Evolutionary conservation across 2,888 invertebrate species (phyloP).

Genomic region (Drosophila fulvimacula): DNA sequence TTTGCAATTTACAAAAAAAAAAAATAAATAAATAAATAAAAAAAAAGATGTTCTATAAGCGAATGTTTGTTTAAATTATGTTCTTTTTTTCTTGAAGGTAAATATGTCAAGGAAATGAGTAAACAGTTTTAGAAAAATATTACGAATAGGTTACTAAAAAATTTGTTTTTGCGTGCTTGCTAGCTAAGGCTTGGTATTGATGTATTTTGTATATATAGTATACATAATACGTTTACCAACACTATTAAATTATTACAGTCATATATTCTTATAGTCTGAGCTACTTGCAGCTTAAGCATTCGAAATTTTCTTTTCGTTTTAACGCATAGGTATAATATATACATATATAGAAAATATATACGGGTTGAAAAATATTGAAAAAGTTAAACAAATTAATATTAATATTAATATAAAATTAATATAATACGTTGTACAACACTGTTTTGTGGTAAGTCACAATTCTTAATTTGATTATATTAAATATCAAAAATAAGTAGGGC

Average conservation of each 20-base stretch:
- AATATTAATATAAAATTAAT: background rate
- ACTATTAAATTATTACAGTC: too few relatives aligned
- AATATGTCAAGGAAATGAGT: constrained; percentile 71
- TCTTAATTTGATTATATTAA: too few relatives aligned
- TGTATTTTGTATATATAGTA: too few relatives aligned
- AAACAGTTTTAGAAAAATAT: constrained; percentile 37
- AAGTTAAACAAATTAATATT: background rate
- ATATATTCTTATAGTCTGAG: too few relatives aligned
- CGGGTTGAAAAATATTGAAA: too few relatives aligned
- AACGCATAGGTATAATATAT: accelerated
- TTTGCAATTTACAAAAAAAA: constrained; percentile 52
- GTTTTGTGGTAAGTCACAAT: background rate
- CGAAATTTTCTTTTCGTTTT: background rate
- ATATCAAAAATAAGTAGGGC: too few relatives aligned
- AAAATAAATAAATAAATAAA: too few relatives aligned
- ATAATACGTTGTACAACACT: background rate
- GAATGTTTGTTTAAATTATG: constrained; percentile 28
- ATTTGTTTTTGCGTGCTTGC: background rate
- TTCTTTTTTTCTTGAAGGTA: constrained; percentile 34
- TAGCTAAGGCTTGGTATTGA: background rate
- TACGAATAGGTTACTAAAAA: background rate
- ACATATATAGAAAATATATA: background rate
- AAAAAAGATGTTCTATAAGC: constrained; percentile 11
- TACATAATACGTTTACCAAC: background rate
- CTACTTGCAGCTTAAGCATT: background rate